These are phyloP conservation scores for Gila orcuttii DNA, from an alignment of 2,113 vertebrate genomes.

Conservation along the genomic window DNA sequence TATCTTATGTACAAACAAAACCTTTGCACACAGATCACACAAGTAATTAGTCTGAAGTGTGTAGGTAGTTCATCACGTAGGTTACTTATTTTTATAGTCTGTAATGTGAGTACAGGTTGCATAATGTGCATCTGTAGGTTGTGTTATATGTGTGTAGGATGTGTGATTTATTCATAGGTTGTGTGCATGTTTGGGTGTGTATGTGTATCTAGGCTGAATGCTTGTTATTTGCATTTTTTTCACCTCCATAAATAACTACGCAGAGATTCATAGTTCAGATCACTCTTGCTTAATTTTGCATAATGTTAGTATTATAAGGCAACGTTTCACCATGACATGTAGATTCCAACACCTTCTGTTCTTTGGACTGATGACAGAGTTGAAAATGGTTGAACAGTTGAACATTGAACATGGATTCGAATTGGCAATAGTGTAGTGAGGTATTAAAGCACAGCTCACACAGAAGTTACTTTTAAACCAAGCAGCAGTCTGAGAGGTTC, in stretches of 20 bases:
- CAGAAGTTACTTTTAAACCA: not conserved
- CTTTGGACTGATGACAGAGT: not conserved
- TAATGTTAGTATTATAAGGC: not conserved
- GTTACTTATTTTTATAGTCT: constrained; percentile 13
- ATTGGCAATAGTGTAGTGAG: not conserved
- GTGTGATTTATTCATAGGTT: constrained; percentile 33
- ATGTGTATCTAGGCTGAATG: constrained; percentile 25
- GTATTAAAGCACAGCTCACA: not conserved
- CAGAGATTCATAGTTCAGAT: not conserved
- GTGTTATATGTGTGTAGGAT: constrained; percentile 40
- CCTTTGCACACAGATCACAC: not conserved
- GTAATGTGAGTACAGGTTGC: constrained; percentile 15
- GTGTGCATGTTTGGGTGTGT: constrained; percentile 7
- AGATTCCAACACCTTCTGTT: not conserved
- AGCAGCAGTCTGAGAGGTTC: not conserved
- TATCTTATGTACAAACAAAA: not conserved
- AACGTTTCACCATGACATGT: not conserved
- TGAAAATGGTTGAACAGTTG: not conserved
- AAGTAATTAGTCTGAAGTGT: constrained; percentile 24
- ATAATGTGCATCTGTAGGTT: constrained; percentile 31
- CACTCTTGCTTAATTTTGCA: not conserved
- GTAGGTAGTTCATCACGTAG: constrained; percentile 33
- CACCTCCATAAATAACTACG: constrained; percentile 31
- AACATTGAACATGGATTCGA: not conserved
- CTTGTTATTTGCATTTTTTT: constrained; percentile 31